Base-by-base conservation (phyloP, 2,888 invertebrate species). In the Linnaemya vulpina region DNA sequence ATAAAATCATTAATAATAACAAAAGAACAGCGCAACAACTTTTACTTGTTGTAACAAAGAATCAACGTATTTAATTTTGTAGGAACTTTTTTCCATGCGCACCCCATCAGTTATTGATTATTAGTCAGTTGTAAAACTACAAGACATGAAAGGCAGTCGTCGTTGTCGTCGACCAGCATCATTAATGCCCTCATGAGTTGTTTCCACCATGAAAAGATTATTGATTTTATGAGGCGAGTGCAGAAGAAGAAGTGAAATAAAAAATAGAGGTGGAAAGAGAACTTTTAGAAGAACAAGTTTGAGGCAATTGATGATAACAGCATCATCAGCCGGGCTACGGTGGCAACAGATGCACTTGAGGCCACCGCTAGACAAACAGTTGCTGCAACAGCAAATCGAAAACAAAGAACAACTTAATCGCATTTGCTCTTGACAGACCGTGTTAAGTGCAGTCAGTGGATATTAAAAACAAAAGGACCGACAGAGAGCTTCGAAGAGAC, bases 341-440 rank as follows among this genome's bases (percentile, higher is more conserved):
- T 55, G 46, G 35, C 43, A n/a, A 60, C 13, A 43, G 49, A 60
- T 62, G 40, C 70, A 53, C 70, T 78, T 62, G 43, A 51, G 60
- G 51, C 40, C 43, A 62, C 25, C 60, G 68, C 70, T 70, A 78
- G 70, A 62, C 70, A 70, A 70, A 78, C 78, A 70, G 78, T 78
- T 78, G 77, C 60, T 78, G 70, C 65, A 46, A 49, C 58, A 65
- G 46, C 49, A 38, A 35, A 55, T 71, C 25, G 15, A 1, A 58
- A 25, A 49, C 53, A 38, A 30, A 22, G 55, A 65, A 67, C 46
- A 58, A 77, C 0, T 77, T 63, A 71, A 79, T 71, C 63, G 46
- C 65, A 73, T 79, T 65, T 79, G 46, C 46, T 55, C 55, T 73
- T 71, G 63, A 63, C 71, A 71, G 53, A 63, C 71, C 62, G 62